Conservation (phyloP, 2,888 invertebrate species). For the Sericinus montela region DNA sequence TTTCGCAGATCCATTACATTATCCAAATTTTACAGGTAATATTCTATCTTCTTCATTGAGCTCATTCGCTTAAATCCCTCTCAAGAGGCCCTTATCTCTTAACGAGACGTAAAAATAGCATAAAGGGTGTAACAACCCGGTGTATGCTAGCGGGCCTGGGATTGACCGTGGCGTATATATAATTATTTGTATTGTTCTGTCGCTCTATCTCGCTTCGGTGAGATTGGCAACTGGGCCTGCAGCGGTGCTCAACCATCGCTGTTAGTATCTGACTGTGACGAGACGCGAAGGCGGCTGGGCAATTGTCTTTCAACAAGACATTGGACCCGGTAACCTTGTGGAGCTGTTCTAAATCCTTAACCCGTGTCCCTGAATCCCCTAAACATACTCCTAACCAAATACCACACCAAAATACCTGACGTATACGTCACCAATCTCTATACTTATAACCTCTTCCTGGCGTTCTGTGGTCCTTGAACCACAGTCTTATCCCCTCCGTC, state of each 20-base stretch:
- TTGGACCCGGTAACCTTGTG: slow-evolving; percentile 60
- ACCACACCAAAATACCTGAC: no score
- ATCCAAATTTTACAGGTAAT: slow-evolving; percentile 58
- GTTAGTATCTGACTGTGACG: slow-evolving; percentile 63
- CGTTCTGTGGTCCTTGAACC: neutral
- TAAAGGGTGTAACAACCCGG: slow-evolving; percentile 60
- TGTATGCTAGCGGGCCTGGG: slow-evolving; percentile 67
- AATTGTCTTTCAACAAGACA: slow-evolving; percentile 78
- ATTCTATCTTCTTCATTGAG: slow-evolving; percentile 26
- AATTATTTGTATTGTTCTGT: slow-evolving; percentile 34
- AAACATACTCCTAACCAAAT: neutral
- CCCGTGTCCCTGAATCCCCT: neutral
- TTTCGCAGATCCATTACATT: slow-evolving; percentile 23
- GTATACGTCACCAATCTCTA: neutral
- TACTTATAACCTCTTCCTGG: slow-evolving; percentile 5
- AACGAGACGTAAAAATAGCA: slow-evolving; percentile 63
- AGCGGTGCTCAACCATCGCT: slow-evolving; percentile 68
- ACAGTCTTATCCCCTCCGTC: slow-evolving; percentile 1
- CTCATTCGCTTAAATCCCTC: slow-evolving; percentile 38
- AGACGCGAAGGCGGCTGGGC: slow-evolving; percentile 59
- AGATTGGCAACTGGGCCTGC: slow-evolving; percentile 47
- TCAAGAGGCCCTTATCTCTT: slow-evolving; percentile 61
- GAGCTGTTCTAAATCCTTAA: slow-evolving; percentile 3
- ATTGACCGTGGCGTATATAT: slow-evolving; percentile 49
- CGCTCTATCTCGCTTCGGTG: slow-evolving; percentile 34